Evolutionary conservation across 2,888 invertebrate species (phyloP).

Genomic region (Nysson spinosus): DNA sequence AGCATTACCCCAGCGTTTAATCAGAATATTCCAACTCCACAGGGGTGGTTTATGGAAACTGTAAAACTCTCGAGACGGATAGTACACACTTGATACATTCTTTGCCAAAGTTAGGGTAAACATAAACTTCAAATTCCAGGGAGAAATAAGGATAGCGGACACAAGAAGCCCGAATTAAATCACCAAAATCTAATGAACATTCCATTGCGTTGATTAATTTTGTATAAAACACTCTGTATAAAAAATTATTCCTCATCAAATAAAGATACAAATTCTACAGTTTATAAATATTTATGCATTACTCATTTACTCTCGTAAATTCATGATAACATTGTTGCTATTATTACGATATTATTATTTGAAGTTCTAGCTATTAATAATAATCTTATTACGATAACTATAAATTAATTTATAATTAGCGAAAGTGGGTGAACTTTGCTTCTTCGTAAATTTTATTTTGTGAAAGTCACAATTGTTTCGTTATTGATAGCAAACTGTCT

Average conservation of each 20-base stretch:
- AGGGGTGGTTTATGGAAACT: slow-evolving; percentile 46
- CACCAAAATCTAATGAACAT: slow-evolving; percentile 28
- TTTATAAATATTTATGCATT: too few relatives aligned
- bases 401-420: too few relatives aligned
- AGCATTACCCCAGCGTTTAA: slow-evolving; percentile 49
- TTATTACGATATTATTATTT: too few relatives aligned
- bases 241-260: slow-evolving; percentile 13
- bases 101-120: slow-evolving; percentile 57
- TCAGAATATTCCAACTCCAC: slow-evolving; percentile 52
- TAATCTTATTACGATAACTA: too few relatives aligned
- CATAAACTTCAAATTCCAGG: slow-evolving; percentile 51
- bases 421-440: too few relatives aligned
- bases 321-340: too few relatives aligned
- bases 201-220: slow-evolving; percentile 30
- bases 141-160: slow-evolving; percentile 33
- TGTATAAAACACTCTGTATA: slow-evolving; percentile 13
- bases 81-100: slow-evolving; percentile 61
- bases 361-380: too few relatives aligned
- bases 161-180: slow-evolving; percentile 10
- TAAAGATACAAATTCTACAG: background rate
- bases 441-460: too few relatives aligned
- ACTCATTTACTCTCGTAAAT: too few relatives aligned
- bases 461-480: too few relatives aligned
- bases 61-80: slow-evolving; percentile 60
- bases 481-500: too few relatives aligned